Conservation (phyloP, 2,797 vertebrate species). For the Liasis olivaceus region DNA sequence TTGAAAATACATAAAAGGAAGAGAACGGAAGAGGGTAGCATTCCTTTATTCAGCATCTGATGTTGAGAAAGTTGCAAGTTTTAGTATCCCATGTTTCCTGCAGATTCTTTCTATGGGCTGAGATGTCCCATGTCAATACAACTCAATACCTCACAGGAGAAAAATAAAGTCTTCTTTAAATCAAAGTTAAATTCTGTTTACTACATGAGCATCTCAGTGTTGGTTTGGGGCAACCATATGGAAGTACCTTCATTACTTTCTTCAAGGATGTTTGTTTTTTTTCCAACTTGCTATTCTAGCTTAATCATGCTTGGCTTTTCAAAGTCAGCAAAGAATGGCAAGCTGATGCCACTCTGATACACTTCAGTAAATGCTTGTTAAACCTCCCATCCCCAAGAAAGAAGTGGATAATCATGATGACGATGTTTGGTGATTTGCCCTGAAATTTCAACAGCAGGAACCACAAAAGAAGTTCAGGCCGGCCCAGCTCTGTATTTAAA, state of each 20-base stretch:
- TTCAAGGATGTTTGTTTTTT: background rate
- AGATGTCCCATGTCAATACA: background rate
- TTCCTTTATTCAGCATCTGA: background rate
- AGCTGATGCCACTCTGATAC: no score
- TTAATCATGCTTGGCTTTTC: no score
- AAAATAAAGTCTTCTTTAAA: background rate
- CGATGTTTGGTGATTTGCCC: no score
- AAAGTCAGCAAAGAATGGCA: no score
- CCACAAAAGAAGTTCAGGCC: background rate
- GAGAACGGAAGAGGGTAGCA: background rate
- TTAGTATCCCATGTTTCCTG: background rate
- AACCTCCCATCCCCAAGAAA: no score
- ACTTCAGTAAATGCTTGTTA: no score
- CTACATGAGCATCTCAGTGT: background rate
- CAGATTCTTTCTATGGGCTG: background rate
- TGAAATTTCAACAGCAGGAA: no score
- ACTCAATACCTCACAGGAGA: background rate
- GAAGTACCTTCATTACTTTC: background rate
- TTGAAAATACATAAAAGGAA: background rate
- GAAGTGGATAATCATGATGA: no score
- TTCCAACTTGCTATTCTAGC: background rate
- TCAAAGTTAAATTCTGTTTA: background rate
- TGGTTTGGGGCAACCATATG: background rate
- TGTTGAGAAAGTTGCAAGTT: background rate
- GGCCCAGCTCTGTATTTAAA: background rate